A percentile compares a stretch with the other conserved stretches of the same genome.
Evolutionary conservation across 2,797 vertebrate species (phyloP).

Genomic region (Rhabdomys pumilio): DNA sequence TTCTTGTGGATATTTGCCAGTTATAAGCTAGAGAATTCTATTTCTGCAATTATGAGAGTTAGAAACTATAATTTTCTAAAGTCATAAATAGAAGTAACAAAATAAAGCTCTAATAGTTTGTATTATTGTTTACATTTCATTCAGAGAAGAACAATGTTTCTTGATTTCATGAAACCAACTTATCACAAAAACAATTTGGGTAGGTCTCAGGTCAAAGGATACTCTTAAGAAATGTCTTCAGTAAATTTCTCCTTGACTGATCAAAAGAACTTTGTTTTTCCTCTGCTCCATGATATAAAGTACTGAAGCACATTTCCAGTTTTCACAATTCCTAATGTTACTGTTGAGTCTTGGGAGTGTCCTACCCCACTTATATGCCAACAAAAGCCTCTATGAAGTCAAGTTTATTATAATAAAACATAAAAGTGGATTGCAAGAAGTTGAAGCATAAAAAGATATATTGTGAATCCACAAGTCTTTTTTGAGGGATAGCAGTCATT

Average conservation of each 20-base stretch:
- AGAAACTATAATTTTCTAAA: constrained; percentile 33
- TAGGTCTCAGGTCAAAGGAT: background rate
- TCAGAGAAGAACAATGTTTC: background rate
- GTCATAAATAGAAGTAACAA: constrained; percentile 10
- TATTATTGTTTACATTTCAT: background rate
- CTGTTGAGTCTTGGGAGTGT: background rate
- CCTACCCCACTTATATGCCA: background rate
- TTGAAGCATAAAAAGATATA: background rate
- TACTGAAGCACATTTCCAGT: background rate
- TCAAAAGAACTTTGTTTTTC: background rate
- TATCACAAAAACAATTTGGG: constrained; percentile 1
- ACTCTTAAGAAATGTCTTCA: constrained; percentile 1
- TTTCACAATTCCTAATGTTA: background rate
- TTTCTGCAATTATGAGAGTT: background rate
- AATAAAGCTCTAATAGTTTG: background rate
- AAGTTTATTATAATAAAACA: background rate
- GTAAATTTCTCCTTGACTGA: background rate
- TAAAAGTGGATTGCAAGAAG: background rate
- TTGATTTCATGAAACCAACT: background rate
- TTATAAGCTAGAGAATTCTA: background rate
- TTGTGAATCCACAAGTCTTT: background rate
- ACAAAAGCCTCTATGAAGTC: background rate
- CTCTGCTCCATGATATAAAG: background rate
- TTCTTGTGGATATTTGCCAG: background rate
- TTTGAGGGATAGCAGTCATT: background rate